Evolutionary conservation across 2,888 invertebrate species (phyloP).

Genomic region (Drosophila lacicola): DNA sequence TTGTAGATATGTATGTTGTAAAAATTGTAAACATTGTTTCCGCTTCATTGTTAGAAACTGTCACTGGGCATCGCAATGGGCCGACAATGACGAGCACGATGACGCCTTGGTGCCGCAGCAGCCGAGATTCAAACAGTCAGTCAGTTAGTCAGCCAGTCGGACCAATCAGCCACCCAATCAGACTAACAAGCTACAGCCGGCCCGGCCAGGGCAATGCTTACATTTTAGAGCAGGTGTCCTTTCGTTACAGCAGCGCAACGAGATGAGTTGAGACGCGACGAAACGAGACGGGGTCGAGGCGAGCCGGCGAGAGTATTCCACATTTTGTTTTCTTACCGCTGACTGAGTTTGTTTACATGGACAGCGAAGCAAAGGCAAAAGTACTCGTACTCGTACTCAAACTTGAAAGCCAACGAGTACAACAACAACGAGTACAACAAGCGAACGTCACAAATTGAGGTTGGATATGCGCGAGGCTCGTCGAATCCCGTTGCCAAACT

Average conservation of each 20-base stretch:
- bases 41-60: conserved; percentile 77
- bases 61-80: conserved; percentile 56
- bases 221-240: conserved; percentile 75
- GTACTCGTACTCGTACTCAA: conserved; percentile 17
- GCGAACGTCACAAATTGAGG: conserved; percentile 61
- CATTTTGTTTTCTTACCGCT: conserved; percentile 72
- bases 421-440: conserved; percentile 16
- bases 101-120: conserved; percentile 50
- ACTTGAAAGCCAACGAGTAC: conserved; percentile 43
- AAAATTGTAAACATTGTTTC: conserved; percentile 80
- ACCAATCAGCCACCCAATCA: conserved; percentile 79
- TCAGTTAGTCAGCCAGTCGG: conserved; percentile 50
- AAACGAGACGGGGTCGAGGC: background rate
- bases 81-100: conserved; percentile 58
- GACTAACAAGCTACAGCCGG: conserved; percentile 69
- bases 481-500: conserved; percentile 78
- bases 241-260: conserved; percentile 28
- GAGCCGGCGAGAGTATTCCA: conserved; percentile 28
- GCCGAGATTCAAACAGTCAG: conserved; percentile 55
- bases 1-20: conserved; percentile 29
- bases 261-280: conserved; percentile 5
- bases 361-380: conserved; percentile 29
- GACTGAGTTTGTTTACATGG: conserved; percentile 72
- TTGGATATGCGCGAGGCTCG: conserved; percentile 68
- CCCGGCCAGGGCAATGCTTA: conserved; percentile 48